A percentile compares a stretch with the other conserved stretches of the same genome.
Evolutionary conservation across 2,797 vertebrate genomes (phyloP).

Genomic region (Lerista edwardsae): DNA sequence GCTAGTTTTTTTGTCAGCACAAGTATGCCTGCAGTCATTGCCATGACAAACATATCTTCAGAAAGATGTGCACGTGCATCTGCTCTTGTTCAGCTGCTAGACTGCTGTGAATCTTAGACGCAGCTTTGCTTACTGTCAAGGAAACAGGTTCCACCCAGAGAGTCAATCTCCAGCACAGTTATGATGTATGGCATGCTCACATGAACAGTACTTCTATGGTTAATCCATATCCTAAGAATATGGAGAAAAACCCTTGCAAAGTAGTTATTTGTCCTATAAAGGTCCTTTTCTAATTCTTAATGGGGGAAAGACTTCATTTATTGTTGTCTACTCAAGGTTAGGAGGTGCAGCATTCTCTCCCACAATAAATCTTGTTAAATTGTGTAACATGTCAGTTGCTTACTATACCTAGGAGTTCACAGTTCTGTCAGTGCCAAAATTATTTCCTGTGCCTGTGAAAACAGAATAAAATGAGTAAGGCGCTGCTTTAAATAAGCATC

Average conservation of each 20-base stretch:
- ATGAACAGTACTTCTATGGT: background rate
- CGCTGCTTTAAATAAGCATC: conserved; percentile 18
- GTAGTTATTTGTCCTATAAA: background rate
- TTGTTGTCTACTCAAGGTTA: background rate
- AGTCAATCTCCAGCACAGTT: background rate
- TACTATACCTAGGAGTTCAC: conserved; percentile 19
- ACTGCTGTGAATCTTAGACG: background rate
- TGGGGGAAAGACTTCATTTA: no score
- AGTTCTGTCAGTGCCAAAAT: conserved; percentile 9
- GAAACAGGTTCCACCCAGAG: background rate
- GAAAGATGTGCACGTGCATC: background rate
- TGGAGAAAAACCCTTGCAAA: background rate
- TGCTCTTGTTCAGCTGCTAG: background rate
- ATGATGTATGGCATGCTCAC: background rate
- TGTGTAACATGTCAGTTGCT: background rate
- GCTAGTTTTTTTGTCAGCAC: background rate
- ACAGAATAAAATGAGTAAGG: conserved; percentile 12
- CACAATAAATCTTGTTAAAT: background rate
- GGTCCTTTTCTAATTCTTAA: conserved; percentile 7
- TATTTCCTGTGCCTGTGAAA: conserved; percentile 1
- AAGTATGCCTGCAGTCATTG: background rate
- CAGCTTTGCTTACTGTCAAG: background rate
- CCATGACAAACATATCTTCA: background rate
- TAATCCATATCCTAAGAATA: background rate
- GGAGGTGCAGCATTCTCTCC: background rate